Evolutionary conservation across 2,113 vertebrate genomes (phyloP), one percentile per base, ranked within the genome.

Genomic region (Regulus satrapa): DNA sequence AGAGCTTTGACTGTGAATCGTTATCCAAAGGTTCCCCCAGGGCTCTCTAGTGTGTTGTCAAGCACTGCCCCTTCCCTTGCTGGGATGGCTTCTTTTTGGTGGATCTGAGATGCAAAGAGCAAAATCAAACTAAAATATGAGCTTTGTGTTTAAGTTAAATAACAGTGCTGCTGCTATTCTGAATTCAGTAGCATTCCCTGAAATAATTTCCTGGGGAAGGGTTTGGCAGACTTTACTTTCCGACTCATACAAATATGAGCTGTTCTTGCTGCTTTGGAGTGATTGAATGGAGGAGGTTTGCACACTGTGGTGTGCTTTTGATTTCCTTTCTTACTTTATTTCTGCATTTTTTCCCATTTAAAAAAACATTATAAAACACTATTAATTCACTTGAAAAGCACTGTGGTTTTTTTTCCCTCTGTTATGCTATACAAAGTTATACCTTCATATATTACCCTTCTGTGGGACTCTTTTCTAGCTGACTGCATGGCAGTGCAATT

Each of bases 171-270:
- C n/a, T 58, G 51, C 45, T 85, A 23, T 62, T 91, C 20, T 75
- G 73, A 81, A 78, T 71, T 77, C 18, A 0, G 91, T 84, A 84
- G 24, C 1, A 0, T 83, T 95, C 48, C 5, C 79, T 46, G 63
- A 88, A 88, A 94, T 58, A 79, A 93, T 83, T 92, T 95, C 83
- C 82, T 76, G n/a, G 79, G 63, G 85, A 83, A 73, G 51, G 29
- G 16, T 46, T 85, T 95, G 82, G 78, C 91, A 93, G 67, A n/a
- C 68, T 92, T 96, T 56, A 26, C 55, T 92, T 92, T 86, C 63
- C 21, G 0, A 49, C 36, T 82, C 49, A 31, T 23, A 87, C 41
- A 66, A 92, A 88, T 62, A 62, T 23, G 78, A 89, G 56, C 69
- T 85, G 63, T 52, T 90, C 49, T 93, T 93, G 8, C 59, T 82